Evolutionary conservation across 2,797 vertebrate genomes (phyloP).

Genomic region (Furcifer pardalis): DNA sequence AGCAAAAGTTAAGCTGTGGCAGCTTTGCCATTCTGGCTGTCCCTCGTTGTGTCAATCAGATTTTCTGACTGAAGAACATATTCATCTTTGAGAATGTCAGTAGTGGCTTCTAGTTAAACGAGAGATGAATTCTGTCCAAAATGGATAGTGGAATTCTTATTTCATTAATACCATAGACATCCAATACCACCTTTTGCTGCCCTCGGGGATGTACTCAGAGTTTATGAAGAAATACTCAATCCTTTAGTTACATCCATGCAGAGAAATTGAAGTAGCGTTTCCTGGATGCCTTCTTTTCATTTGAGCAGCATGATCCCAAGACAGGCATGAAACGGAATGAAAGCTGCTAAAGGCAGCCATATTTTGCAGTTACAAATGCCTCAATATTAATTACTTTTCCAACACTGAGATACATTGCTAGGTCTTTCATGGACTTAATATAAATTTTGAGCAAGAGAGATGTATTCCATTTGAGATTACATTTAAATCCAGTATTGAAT

Average conservation of each 20-base stretch:
- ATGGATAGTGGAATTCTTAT: slow-evolving; percentile 24
- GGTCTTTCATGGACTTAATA: background rate
- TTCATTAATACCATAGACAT: slow-evolving; percentile 22
- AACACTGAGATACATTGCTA: slow-evolving; percentile 1
- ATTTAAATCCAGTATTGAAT: slow-evolving; percentile 38
- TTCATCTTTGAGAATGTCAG: slow-evolving; percentile 37
- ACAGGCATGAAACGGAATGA: accelerated
- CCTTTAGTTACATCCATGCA: accelerated
- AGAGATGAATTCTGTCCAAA: background rate
- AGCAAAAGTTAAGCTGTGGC: slow-evolving; percentile 51
- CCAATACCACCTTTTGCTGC: slow-evolving; percentile 19
- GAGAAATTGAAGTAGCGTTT: background rate
- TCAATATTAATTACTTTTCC: slow-evolving; percentile 46
- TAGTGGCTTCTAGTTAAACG: slow-evolving; percentile 17
- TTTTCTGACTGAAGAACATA: slow-evolving; percentile 54
- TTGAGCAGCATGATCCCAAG: background rate
- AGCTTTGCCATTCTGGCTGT: slow-evolving; percentile 27
- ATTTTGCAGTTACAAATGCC: slow-evolving; percentile 20
- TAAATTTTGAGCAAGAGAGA: slow-evolving; percentile 17
- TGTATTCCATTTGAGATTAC: slow-evolving; percentile 33
- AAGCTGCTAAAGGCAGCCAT: background rate
- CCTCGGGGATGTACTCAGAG: slow-evolving; percentile 21
- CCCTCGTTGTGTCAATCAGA: slow-evolving; percentile 52
- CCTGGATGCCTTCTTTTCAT: background rate
- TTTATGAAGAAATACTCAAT: background rate